Conservation (phyloP, 2,888 invertebrate genomes). For the Eupelmus urozonus region DNA sequence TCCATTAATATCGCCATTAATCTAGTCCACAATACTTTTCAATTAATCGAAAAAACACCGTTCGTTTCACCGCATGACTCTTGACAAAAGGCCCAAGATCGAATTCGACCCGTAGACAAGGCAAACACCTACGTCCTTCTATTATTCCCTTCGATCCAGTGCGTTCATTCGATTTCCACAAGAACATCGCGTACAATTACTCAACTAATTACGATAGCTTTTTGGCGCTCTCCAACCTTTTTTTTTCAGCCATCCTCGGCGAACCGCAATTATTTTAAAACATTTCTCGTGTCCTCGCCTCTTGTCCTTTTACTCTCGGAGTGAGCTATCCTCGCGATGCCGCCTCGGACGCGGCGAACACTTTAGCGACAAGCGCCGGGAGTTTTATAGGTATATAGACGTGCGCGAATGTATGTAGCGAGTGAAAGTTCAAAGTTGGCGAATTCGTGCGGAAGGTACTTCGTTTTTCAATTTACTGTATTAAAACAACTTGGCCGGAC, state of each 20-base stretch:
- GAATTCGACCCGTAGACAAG: neutral
- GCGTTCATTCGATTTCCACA: slow-evolving; percentile 31
- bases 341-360: neutral
- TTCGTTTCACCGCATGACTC: neutral
- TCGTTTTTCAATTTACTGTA: slow-evolving; percentile 43
- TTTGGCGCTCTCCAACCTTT: neutral
- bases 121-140: neutral
- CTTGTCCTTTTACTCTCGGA: no score
- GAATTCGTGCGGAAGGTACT: slow-evolving; percentile 38
- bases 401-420: neutral
- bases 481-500: neutral
- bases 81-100: neutral
- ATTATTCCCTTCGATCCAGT: no score
- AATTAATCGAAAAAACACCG: neutral
- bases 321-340: no score
- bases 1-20: neutral
- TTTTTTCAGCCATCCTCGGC: neutral
- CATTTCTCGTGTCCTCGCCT: slow-evolving; percentile 45
- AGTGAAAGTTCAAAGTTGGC: slow-evolving; percentile 32
- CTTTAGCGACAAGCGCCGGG: slow-evolving; percentile 20
- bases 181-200: slow-evolving; percentile 41
- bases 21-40: neutral
- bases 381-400: slow-evolving; percentile 14
- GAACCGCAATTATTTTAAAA: slow-evolving; percentile 56
- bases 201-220: slow-evolving; percentile 42